Conservation (phyloP, 2,888 invertebrate genomes). For the Melangyna quadrimaculata region DNA sequence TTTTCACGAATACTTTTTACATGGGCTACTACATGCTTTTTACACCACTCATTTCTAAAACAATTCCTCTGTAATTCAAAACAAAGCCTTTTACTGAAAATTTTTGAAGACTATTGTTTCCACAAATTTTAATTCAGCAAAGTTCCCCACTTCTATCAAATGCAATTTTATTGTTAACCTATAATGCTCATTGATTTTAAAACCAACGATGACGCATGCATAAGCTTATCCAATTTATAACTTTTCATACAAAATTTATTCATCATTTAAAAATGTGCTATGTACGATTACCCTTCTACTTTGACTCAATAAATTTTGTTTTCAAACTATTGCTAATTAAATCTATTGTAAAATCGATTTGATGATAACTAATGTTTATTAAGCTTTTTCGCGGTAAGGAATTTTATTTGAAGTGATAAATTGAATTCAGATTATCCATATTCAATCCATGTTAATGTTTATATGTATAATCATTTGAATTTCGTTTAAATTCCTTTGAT, state of each 20-base stretch:
- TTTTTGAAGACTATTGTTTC: too few species aligned
- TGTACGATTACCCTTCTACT: too few species aligned
- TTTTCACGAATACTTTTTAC: too few species aligned
- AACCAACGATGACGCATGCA: neutral
- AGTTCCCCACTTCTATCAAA: too few species aligned
- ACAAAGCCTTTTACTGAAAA: too few species aligned
- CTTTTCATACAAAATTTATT: neutral
- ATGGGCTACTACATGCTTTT: too few species aligned
- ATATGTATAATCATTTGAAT: neutral
- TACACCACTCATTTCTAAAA: too few species aligned
- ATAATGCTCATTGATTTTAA: neutral
- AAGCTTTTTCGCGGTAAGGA: neutral
- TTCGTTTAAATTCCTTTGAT: neutral
- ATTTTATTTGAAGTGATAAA: conserved; percentile 10
- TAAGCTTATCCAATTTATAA: neutral
- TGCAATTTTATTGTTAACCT: too few species aligned
- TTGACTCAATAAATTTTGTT: neutral
- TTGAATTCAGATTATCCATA: conserved; percentile 6
- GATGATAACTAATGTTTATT: neutral
- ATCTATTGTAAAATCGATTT: neutral
- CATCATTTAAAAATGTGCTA: neutral
- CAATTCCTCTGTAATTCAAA: too few species aligned
- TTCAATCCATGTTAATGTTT: neutral
- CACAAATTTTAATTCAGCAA: too few species aligned
- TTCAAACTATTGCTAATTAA: neutral